Evolutionary conservation across 2,888 invertebrate genomes (phyloP).

Genomic region (Sinohyriopsis cumingii): DNA sequence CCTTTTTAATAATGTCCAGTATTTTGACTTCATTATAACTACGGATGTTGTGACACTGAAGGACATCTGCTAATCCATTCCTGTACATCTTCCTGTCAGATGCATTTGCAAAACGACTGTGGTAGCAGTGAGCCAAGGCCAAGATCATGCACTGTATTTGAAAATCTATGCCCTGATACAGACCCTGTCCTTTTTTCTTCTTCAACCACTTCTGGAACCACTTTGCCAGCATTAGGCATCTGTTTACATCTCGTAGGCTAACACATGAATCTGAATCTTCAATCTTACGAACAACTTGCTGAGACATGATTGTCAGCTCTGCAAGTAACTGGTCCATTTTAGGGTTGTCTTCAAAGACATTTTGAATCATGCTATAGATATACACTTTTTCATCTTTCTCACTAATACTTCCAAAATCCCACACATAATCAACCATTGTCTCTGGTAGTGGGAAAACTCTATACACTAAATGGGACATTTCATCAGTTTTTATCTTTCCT

Average conservation of each 20-base stretch:
- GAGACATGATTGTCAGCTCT: slow-evolving; percentile 25
- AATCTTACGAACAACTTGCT: slow-evolving; percentile 17
- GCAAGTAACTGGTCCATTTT: slow-evolving; percentile 8
- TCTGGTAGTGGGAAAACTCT: slow-evolving; percentile 53
- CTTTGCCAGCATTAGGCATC: slow-evolving; percentile 18
- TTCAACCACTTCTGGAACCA: slow-evolving; percentile 22
- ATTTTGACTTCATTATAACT: slow-evolving; percentile 15
- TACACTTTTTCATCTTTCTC: slow-evolving; percentile 44
- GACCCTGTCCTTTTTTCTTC: slow-evolving; percentile 10
- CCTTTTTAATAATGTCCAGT: slow-evolving; percentile 26
- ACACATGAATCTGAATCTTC: slow-evolving; percentile 20
- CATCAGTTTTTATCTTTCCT: slow-evolving; percentile 44
- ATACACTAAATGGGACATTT: slow-evolving; percentile 46
- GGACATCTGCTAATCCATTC: slow-evolving; percentile 12
- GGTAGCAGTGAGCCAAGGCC: slow-evolving; percentile 37
- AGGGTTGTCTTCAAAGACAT: slow-evolving; percentile 9
- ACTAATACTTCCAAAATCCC: slow-evolving; percentile 51
- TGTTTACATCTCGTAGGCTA: slow-evolving; percentile 32
- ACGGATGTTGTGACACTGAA: not conserved
- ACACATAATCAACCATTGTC: slow-evolving; percentile 50
- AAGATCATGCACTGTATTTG: slow-evolving; percentile 23
- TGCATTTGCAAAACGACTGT: slow-evolving; percentile 31
- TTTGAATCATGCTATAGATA: slow-evolving; percentile 23
- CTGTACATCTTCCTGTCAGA: slow-evolving; percentile 19
- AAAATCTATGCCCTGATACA: not conserved